Conservation (phyloP, 1,140 invertebrate species). For the Laupala kohalensis region DNA sequence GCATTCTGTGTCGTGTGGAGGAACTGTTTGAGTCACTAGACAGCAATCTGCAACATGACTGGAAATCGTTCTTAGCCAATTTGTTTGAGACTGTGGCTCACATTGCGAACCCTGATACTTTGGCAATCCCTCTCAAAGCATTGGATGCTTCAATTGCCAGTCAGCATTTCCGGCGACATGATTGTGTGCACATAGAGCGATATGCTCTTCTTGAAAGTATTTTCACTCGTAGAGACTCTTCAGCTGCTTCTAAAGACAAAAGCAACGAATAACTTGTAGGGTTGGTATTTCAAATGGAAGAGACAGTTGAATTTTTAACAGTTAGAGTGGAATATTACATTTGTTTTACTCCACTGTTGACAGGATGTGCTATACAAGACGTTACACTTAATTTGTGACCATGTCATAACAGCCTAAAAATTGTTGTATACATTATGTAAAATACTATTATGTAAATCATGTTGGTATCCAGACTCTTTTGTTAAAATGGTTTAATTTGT, state of each 20-base stretch:
- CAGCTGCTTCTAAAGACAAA: neutral
- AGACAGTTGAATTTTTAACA: neutral
- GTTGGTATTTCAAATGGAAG: neutral
- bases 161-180: neutral
- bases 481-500: neutral
- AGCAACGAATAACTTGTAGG: neutral
- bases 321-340: neutral
- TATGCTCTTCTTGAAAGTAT: slow-evolving; percentile 1
- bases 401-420: neutral
- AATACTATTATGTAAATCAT: neutral
- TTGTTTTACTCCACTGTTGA: neutral
- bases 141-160: neutral
- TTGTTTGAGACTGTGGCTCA: neutral
- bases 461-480: neutral
- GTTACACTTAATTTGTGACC: neutral
- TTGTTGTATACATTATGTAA: neutral
- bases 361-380: neutral
- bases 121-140: neutral
- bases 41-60: neutral
- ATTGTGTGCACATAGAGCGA: neutral
- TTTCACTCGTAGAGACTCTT: neutral
- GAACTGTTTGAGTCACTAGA: neutral
- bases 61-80: neutral
- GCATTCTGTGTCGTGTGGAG: slow-evolving; percentile 4
- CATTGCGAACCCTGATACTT: neutral